Conservation (phyloP, 2,113 vertebrate species). For the Platichthys stellatus region DNA sequence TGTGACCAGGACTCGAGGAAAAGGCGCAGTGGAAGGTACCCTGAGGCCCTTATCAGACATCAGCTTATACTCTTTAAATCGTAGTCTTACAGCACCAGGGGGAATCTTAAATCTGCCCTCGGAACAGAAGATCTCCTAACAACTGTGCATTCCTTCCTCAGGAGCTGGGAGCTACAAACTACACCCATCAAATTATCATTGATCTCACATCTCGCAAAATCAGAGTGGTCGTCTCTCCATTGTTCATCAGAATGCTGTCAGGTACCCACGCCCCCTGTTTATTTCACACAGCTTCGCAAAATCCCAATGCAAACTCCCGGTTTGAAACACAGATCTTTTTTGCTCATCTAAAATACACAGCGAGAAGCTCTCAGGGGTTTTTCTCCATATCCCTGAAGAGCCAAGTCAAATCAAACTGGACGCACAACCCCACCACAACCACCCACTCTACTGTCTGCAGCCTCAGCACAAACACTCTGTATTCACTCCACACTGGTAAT, state of each 20-base stretch:
- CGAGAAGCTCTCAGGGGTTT: conserved; percentile 8
- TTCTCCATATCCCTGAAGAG: neutral
- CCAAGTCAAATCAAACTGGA: neutral
- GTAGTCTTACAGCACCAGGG: neutral
- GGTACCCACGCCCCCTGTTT: conserved; percentile 17
- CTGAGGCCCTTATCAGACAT: conserved; percentile 35
- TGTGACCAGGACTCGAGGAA: conserved; percentile 1
- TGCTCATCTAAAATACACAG: conserved; percentile 44
- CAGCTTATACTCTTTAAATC: conserved; percentile 41
- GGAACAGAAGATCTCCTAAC: conserved; percentile 25
- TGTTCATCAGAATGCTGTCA: conserved; percentile 28
- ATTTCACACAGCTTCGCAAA: neutral
- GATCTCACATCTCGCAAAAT: conserved; percentile 12
- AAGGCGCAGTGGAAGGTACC: conserved; percentile 25
- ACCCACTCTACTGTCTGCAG: conserved; percentile 23
- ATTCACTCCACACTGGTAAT: conserved; percentile 60
- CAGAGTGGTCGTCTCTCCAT: conserved; percentile 9
- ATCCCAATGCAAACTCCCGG: neutral
- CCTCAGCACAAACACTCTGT: conserved; percentile 37
- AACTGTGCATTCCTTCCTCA: neutral
- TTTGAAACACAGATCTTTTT: neutral
- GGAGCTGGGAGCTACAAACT: conserved; percentile 20
- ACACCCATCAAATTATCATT: conserved; percentile 27
- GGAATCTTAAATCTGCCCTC: conserved; percentile 38
- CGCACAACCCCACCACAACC: neutral